phyloP scores from a whole-genome alignment of 2,797 vertebrate genomes.

The Lepus townsendii region DNA sequence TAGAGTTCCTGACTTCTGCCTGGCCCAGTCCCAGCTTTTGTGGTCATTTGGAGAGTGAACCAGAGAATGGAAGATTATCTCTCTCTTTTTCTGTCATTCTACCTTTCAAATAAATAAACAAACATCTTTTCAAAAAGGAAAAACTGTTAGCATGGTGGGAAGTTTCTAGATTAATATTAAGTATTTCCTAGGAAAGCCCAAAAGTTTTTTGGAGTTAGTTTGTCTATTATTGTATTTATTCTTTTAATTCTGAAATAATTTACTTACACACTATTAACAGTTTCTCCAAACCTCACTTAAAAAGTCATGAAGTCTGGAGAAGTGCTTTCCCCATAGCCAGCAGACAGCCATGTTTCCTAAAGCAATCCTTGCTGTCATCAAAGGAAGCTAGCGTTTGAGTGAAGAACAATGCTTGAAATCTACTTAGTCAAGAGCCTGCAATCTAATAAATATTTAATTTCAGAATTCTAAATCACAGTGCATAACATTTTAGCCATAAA shows the following conservation, averaged over 20 bases:
- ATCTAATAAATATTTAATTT: conserved; percentile 44
- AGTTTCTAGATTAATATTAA: not conserved
- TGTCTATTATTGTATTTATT: not conserved
- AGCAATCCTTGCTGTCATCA: not conserved
- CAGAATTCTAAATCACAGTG: not conserved
- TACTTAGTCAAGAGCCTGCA: not conserved
- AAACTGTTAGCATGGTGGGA: not conserved
- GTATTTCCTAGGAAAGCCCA: not conserved
- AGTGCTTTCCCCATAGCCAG: not conserved
- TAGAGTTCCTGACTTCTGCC: no score
- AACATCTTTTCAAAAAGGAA: no score
- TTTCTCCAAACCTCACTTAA: not conserved
- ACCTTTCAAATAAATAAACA: no score
- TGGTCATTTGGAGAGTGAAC: no score
- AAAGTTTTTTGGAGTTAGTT: not conserved
- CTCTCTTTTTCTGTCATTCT: no score
- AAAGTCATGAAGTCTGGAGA: not conserved
- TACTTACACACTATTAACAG: not conserved
- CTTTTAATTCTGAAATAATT: not conserved
- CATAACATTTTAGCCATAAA: not conserved
- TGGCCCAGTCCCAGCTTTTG: no score
- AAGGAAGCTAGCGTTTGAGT: not conserved
- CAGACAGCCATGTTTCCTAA: not conserved
- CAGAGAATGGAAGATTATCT: no score
- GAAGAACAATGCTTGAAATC: not conserved